Evolutionary conservation across 2,113 vertebrate genomes (phyloP), one percentile per base, ranked within the genome.

Genomic region (Embiotoca jacksoni): DNA sequence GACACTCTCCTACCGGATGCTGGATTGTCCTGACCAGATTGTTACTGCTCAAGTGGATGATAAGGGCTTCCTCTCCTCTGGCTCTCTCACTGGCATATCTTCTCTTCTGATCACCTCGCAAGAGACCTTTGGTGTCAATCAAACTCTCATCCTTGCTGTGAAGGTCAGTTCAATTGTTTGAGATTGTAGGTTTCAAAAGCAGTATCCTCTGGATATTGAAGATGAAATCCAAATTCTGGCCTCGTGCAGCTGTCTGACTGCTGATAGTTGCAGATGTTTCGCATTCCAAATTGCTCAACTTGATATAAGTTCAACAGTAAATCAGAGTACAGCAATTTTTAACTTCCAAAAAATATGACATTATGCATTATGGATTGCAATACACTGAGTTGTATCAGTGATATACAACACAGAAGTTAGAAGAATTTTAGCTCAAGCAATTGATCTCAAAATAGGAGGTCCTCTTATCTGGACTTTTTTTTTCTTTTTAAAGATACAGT

Each of bases 21-120:
- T 98, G 62, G 94, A 96, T 3, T 95, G 85, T 37, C 94, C 96
- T 0, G 95, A 96, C 49, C 94, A 94, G 80, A 60, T 75, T 62
- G 92, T 95, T n/a, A 83, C 97, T 0, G 93, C 97, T 37, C 94
- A 95, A 41, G 86, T 97, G 0, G 96, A 98, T 35, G 94, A 96
- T 60, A 96, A 95, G 66, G 98, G 98, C 61, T 85, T 95, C 41
- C 94, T 99, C 36, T 91, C 68, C 1, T 96, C 98, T 0, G 95
- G 96, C 1, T 94, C 97, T 2, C 86, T 93, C 31, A 94, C 96
- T 0, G 98, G 98, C 49, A 90, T 83, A 0, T 96, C 97, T 16
- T 95, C 94, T 0, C 82, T 99, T 3, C 95, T 97, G 90, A 92
- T 99, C 69, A 95, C 93, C 60, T 96, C 96, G 0, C 96, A 96